Evolutionary conservation across 2,113 vertebrate genomes (phyloP).

Genomic region (Prunella fulvescens): DNA sequence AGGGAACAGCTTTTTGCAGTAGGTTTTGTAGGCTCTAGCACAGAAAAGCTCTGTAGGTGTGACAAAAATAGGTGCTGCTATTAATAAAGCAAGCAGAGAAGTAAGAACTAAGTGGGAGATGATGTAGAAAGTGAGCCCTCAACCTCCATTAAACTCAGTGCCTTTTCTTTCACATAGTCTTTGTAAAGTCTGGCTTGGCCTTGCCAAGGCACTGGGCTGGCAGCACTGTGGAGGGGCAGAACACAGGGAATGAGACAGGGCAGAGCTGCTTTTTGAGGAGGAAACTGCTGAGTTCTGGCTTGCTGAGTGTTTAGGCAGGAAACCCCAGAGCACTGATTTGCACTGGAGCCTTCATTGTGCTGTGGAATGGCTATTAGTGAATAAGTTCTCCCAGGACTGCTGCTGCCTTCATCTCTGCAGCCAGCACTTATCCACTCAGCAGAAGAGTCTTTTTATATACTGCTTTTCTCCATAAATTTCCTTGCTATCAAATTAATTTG

Average conservation of each 20-base stretch:
- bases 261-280: background rate
- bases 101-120: background rate
- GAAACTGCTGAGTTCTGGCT: background rate
- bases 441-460: background rate
- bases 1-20: background rate
- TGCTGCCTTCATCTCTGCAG: background rate
- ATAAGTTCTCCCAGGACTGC: background rate
- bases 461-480: background rate
- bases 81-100: background rate
- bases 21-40: background rate
- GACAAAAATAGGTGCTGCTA: background rate
- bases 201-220: background rate
- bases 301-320: background rate
- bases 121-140: background rate
- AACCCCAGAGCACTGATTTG: background rate
- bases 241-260: background rate
- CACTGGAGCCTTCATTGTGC: background rate
- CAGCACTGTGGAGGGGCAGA: background rate
- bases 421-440: background rate
- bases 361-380: background rate
- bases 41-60: background rate
- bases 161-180: background rate
- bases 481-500: constrained; percentile 1
- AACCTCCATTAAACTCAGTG: background rate
- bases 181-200: background rate